These are phyloP conservation scores for Chelonoidis abingdonii DNA, from an alignment of 2,113 vertebrate species.

Conservation along the genomic window DNA sequence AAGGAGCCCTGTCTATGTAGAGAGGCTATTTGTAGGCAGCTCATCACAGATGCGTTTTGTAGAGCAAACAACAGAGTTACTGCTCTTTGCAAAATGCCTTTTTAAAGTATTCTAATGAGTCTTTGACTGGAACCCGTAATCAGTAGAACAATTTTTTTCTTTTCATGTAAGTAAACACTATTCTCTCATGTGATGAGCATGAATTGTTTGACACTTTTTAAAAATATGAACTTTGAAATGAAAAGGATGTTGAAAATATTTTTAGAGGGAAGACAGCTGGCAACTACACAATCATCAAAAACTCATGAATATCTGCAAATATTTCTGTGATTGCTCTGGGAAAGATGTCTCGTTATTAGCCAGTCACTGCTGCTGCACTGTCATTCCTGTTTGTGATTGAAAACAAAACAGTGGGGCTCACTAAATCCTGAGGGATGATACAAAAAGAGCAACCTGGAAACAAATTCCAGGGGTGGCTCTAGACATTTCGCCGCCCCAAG, in stretches of 20 bases:
- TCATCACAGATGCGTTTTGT: constrained; percentile 40
- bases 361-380: background rate
- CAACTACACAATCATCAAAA: constrained; percentile 16
- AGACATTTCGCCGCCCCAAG: too few relatives aligned
- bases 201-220: background rate
- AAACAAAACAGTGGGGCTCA: background rate
- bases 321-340: constrained; percentile 18
- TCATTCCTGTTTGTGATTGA: constrained; percentile 4
- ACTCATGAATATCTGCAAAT: constrained; percentile 10
- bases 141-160: background rate
- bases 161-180: background rate
- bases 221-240: constrained; percentile 6
- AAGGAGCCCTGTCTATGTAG: constrained; percentile 38
- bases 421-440: background rate
- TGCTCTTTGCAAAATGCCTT: background rate
- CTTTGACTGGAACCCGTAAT: background rate
- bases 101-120: background rate
- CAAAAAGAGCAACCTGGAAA: background rate
- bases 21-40: constrained; percentile 31
- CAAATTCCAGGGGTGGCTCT: background rate
- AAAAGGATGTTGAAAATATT: constrained; percentile 17
- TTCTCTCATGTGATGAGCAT: fast-evolving
- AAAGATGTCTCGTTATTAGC: background rate
- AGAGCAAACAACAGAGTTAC: constrained; percentile 33
- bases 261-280: constrained; percentile 3